Evolutionary conservation across 1,140 invertebrate species (phyloP).

Genomic region (Thaumetopoea pityocampa): DNA sequence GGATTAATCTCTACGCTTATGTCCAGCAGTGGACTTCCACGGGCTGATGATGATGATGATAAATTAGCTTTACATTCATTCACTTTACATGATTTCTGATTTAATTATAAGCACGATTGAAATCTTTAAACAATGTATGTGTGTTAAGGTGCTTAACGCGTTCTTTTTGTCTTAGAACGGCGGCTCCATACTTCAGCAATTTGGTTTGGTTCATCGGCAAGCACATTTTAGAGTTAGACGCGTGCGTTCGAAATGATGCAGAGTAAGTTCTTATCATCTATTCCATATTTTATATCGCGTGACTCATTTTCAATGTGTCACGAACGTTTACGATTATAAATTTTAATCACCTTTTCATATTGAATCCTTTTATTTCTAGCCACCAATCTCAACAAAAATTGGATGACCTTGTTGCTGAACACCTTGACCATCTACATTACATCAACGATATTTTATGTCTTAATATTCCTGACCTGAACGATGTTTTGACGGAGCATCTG

Average conservation of each 20-base stretch:
- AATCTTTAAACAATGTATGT: too few relatives aligned
- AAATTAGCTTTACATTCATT: too few relatives aligned
- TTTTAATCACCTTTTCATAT: too few relatives aligned
- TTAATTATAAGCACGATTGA: too few relatives aligned
- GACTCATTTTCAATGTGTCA: conserved; percentile 4
- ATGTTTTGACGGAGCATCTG: conserved; percentile 96
- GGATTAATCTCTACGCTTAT: too few relatives aligned
- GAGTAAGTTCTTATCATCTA: conserved; percentile 83
- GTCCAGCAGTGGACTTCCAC: too few relatives aligned
- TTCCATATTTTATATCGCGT: conserved; percentile 2
- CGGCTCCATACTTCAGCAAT: conserved; percentile 98
- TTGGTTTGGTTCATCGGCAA: conserved; percentile 99
- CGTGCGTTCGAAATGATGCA: conserved; percentile 94
- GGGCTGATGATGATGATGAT: too few relatives aligned
- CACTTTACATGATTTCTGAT: too few relatives aligned
- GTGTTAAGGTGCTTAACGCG: conserved; percentile 5
- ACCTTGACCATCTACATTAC: conserved; percentile 98
- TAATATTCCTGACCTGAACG: conserved; percentile 94
- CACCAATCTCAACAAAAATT: conserved; percentile 94
- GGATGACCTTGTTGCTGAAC: conserved; percentile 96
- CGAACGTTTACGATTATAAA: too few relatives aligned
- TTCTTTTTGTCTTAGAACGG: conserved; percentile 81
- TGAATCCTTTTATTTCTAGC: conserved; percentile 79
- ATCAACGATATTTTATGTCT: conserved; percentile 97
- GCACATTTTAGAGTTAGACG: conserved; percentile 97